These are phyloP conservation scores for Parotocinclus haroldoi DNA, from an alignment of 2,797 vertebrate genomes.

Conservation along the genomic window DNA sequence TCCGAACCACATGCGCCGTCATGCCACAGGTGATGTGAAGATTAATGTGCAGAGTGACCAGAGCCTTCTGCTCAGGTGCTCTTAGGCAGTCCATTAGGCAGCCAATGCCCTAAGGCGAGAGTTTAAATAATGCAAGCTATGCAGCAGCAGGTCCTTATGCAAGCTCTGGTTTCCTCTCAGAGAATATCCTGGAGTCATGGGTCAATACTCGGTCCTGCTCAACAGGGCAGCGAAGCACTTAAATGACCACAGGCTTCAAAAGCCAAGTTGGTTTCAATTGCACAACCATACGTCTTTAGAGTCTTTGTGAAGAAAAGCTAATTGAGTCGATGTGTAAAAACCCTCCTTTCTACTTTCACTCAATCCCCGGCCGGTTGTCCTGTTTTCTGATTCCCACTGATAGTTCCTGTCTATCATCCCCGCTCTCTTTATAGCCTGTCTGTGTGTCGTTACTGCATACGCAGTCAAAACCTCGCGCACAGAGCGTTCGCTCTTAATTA, in stretches of 20 bases:
- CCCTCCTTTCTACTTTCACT: constrained; percentile 16
- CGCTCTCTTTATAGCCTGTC: too few species aligned
- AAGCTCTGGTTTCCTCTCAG: constrained; percentile 49
- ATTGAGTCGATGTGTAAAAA: constrained; percentile 1
- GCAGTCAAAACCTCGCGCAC: constrained; percentile 2
- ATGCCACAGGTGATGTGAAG: constrained; percentile 44
- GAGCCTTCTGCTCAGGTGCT: constrained; percentile 42
- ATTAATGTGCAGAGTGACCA: constrained; percentile 44
- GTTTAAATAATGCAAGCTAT: constrained; percentile 48
- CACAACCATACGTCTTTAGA: constrained; percentile 24
- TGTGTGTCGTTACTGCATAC: not conserved
- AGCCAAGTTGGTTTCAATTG: constrained; percentile 18
- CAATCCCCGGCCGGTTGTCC: constrained; percentile 3
- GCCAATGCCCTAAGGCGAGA: constrained; percentile 30
- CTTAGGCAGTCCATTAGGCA: constrained; percentile 44
- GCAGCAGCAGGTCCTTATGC: constrained; percentile 36
- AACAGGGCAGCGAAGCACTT: constrained; percentile 29
- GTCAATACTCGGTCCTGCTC: constrained; percentile 46
- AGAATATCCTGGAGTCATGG: constrained; percentile 48
- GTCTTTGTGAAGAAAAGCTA: constrained; percentile 12
- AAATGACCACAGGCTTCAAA: constrained; percentile 40
- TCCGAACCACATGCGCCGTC: constrained; percentile 41
- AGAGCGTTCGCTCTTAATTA: constrained; percentile 44
- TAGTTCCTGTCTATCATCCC: constrained; percentile 5
- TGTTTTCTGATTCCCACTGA: not conserved